These are phyloP conservation scores for Chaetophractus vellerosus DNA, from an alignment of 2,797 vertebrate genomes.

Conservation along the genomic window DNA sequence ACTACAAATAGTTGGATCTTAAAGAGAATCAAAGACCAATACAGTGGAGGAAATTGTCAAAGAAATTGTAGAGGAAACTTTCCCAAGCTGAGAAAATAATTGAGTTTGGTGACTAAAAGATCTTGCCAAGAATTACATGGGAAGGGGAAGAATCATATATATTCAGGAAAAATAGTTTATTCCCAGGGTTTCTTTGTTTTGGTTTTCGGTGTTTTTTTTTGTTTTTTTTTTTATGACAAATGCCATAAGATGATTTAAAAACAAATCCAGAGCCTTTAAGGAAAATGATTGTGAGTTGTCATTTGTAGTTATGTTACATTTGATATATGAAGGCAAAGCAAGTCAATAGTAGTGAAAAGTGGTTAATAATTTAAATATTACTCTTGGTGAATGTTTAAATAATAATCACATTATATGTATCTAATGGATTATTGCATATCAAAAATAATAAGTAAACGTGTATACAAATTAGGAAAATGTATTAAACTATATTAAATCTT, in stretches of 20 bases:
- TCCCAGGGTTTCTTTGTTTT: background rate
- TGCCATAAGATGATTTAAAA: background rate
- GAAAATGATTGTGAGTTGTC: fast-evolving
- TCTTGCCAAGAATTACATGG: background rate
- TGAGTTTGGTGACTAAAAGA: background rate
- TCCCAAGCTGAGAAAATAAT: background rate
- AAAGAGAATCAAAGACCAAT: background rate
- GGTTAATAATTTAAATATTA: too few relatives aligned
- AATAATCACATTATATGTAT: background rate
- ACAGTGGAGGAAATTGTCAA: too few relatives aligned
- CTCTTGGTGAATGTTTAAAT: background rate
- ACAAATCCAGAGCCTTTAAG: background rate
- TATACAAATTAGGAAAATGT: background rate
- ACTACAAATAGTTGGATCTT: background rate
- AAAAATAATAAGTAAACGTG: background rate
- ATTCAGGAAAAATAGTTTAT: background rate
- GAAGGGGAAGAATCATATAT: background rate
- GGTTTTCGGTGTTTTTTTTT: too few relatives aligned
- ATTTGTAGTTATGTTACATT: too few relatives aligned
- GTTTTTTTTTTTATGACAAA: background rate
- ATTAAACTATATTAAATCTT: too few relatives aligned
- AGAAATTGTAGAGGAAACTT: background rate
- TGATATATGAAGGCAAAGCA: background rate
- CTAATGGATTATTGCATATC: fast-evolving
- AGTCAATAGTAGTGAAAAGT: background rate